These are phyloP conservation scores for Phyllopteryx taeniolatus DNA, from an alignment of 2,113 vertebrate genomes.

Conservation along the genomic window DNA sequence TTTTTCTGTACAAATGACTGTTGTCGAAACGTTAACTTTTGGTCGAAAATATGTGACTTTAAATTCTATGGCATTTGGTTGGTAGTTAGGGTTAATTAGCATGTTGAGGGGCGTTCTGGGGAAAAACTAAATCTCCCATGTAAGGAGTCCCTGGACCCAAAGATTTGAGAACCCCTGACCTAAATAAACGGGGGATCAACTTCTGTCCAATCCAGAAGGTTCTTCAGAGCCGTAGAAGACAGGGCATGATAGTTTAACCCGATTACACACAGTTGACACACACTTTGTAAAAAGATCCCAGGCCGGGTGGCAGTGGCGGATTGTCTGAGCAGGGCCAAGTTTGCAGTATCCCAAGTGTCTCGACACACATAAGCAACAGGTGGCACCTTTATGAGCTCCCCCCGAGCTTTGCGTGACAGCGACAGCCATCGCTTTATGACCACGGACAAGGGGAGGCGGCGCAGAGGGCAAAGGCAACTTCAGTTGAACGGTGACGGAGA, in stretches of 20 bases:
- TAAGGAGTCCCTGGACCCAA: too few relatives aligned
- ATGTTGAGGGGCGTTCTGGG: too few relatives aligned
- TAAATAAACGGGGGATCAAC: not conserved
- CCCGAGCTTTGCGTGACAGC: slow-evolving; percentile 41
- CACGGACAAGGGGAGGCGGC: slow-evolving; percentile 21
- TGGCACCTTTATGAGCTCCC: slow-evolving; percentile 48
- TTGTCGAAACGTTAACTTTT: too few relatives aligned
- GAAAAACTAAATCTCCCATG: not conserved
- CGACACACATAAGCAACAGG: slow-evolving; percentile 62
- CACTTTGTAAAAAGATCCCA: slow-evolving; percentile 33
- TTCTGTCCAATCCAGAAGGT: not conserved
- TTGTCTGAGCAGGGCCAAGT: slow-evolving; percentile 45
- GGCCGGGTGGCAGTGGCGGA: slow-evolving; percentile 2
- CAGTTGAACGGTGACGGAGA: slow-evolving; percentile 21
- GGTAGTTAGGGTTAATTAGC: too few relatives aligned
- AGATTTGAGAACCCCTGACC: too few relatives aligned
- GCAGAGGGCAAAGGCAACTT: slow-evolving; percentile 3
- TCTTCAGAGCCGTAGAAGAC: not conserved
- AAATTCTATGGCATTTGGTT: too few relatives aligned
- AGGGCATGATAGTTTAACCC: not conserved
- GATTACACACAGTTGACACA: not conserved
- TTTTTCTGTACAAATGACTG: too few relatives aligned
- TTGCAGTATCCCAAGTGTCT: slow-evolving; percentile 56
- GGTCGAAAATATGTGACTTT: too few relatives aligned
- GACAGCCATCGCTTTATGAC: slow-evolving; percentile 40